Conservation (phyloP, 1,140 invertebrate genomes). For the Littorina saxatilis region DNA sequence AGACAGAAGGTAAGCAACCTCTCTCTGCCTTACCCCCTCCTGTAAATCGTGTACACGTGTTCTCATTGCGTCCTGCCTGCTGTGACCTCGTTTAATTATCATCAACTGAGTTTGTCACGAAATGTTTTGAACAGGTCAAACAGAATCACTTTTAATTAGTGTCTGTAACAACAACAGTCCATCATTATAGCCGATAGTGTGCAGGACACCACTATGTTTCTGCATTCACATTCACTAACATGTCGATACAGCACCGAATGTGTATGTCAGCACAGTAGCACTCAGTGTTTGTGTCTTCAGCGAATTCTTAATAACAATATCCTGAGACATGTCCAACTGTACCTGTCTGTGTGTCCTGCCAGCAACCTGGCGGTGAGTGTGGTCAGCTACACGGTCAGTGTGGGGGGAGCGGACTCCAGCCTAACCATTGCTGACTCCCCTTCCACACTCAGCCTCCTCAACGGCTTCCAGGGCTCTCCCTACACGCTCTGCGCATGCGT, state of each 20-base stretch:
- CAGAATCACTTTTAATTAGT: background rate
- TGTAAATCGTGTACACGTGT: background rate
- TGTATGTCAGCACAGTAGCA: too few species aligned
- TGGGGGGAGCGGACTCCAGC: constrained; percentile 9
- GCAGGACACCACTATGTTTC: too few species aligned
- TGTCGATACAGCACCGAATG: too few species aligned
- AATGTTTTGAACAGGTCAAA: background rate
- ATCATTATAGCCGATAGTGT: background rate
- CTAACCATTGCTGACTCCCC: background rate
- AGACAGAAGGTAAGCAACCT: background rate
- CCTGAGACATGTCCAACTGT: too few species aligned
- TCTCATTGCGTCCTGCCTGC: too few species aligned
- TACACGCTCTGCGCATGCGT: constrained; percentile 23
- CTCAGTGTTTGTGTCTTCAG: too few species aligned
- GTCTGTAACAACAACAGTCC: background rate
- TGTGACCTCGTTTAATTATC: too few species aligned
- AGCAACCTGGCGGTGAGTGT: background rate
- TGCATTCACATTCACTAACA: too few species aligned
- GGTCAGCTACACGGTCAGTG: background rate
- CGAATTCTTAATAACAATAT: too few species aligned
- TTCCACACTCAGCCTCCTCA: background rate
- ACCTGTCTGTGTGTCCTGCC: background rate
- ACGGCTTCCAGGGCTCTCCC: background rate
- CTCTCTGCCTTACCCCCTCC: background rate
- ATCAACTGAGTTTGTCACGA: too few species aligned